phyloP scores from a whole-genome alignment of 2,113 vertebrate species.

The Speoplatyrhinus poulsoni region DNA sequence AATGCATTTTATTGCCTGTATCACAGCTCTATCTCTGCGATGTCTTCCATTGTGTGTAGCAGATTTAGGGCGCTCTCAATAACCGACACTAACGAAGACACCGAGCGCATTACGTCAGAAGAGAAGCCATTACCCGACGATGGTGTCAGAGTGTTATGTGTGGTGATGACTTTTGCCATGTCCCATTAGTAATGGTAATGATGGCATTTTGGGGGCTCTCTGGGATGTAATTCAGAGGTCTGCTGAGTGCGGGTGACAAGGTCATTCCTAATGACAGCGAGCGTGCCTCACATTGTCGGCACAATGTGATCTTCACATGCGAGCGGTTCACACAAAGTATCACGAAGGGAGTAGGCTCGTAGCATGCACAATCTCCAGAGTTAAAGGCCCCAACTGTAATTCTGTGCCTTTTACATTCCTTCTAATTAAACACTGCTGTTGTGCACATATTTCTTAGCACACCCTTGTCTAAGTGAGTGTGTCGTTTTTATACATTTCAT shows the following conservation, averaged over 20 bases:
- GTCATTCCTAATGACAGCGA: slow-evolving; percentile 61
- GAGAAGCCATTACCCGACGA: slow-evolving; percentile 49
- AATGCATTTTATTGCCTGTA: slow-evolving; percentile 51
- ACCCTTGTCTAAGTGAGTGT: too few relatives aligned
- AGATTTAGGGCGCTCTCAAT: slow-evolving; percentile 20
- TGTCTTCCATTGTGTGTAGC: slow-evolving; percentile 18
- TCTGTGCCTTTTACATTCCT: too few relatives aligned
- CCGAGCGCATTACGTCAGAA: slow-evolving; percentile 45
- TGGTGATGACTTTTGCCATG: slow-evolving; percentile 70
- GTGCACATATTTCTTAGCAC: too few relatives aligned
- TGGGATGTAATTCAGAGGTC: slow-evolving; percentile 65
- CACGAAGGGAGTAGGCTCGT: background rate
- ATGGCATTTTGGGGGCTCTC: slow-evolving; percentile 58
- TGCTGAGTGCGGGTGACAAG: slow-evolving; percentile 64
- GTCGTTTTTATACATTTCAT: too few relatives aligned
- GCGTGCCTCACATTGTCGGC: slow-evolving; percentile 41
- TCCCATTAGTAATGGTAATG: slow-evolving; percentile 76
- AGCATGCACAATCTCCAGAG: background rate
- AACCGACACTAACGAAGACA: slow-evolving; percentile 40
- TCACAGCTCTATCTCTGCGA: slow-evolving; percentile 10
- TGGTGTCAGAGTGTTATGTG: slow-evolving; percentile 54
- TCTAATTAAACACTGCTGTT: too few relatives aligned
- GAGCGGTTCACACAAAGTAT: slow-evolving; percentile 12
- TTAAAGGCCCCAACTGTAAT: too few relatives aligned
- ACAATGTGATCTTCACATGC: slow-evolving; percentile 27